Conservation (phyloP, 1,140 invertebrate species). For the Neodiprion fabricii region DNA sequence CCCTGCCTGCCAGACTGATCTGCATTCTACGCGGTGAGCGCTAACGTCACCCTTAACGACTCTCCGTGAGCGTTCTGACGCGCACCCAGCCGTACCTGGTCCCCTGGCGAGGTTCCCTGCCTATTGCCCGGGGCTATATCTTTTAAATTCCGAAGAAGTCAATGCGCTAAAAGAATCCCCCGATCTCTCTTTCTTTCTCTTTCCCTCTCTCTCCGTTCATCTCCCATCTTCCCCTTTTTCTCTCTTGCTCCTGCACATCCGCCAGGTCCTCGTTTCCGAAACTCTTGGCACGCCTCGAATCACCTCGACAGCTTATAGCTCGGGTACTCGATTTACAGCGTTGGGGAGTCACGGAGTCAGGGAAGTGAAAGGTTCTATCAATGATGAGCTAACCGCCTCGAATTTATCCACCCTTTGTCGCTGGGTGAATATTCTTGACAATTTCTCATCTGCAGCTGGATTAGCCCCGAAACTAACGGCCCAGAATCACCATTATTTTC, state of each 20-base stretch:
- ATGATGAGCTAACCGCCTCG: neutral
- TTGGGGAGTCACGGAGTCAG: neutral
- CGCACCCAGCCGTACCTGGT: slow-evolving; percentile 33
- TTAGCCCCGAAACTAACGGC: too few species aligned
- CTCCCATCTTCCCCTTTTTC: slow-evolving; percentile 1
- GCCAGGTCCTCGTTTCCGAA: neutral
- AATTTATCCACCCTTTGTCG: too few species aligned
- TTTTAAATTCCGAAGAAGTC: neutral
- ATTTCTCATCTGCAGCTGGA: too few species aligned
- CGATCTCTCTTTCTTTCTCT: slow-evolving; percentile 29
- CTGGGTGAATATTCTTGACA: too few species aligned
- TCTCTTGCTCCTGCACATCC: neutral
- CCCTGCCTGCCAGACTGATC: slow-evolving; percentile 36
- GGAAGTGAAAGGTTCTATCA: neutral
- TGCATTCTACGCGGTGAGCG: slow-evolving; percentile 47
- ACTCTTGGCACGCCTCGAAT: slow-evolving; percentile 26
- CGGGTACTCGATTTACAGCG: neutral
- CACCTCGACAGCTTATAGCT: slow-evolving; percentile 23
- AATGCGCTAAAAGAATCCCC: slow-evolving; percentile 12
- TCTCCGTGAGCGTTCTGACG: slow-evolving; percentile 30
- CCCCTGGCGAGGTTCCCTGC: neutral
- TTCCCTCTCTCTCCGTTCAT: slow-evolving; percentile 27
- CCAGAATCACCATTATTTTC: too few species aligned
- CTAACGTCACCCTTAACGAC: slow-evolving; percentile 56
- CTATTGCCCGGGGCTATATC: neutral